Percentiles rank a stretch among this genome's conserved stretches.
phyloP scores from a whole-genome alignment of 2,888 invertebrate species.

The Machimus rusticus region DNA sequence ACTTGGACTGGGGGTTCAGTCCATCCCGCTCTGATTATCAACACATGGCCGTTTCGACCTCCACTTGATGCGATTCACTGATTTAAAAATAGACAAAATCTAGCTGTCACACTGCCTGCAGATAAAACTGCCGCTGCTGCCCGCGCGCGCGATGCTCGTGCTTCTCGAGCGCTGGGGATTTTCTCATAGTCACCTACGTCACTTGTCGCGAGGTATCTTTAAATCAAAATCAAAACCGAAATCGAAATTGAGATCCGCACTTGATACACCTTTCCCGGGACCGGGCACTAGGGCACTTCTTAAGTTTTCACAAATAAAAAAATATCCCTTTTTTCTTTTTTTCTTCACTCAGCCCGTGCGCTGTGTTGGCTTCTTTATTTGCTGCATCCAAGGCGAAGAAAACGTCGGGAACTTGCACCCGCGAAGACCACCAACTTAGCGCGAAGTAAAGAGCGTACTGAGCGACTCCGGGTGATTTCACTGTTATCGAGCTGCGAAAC shows the following conservation, averaged over 20 bases:
- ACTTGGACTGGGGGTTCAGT: neutral
- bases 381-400: neutral
- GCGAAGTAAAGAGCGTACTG: constrained; percentile 19
- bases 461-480: constrained; percentile 2
- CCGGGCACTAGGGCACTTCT: neutral
- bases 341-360: neutral
- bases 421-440: constrained; percentile 9
- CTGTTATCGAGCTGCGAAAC: constrained; percentile 11
- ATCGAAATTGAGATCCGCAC: neutral
- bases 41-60: constrained; percentile 31
- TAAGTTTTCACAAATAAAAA: neutral
- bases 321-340: neutral
- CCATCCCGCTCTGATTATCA: constrained; percentile 9
- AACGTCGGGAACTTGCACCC: neutral
- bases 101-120: constrained; percentile 18
- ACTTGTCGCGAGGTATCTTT: neutral
- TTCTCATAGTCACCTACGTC: neutral
- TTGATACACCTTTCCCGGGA: neutral
- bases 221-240: neutral
- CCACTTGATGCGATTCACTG: constrained; percentile 28
- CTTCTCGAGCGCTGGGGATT: neutral
- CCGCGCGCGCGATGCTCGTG: neutral
- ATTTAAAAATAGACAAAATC: constrained; percentile 27
- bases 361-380: neutral
- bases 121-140: neutral